Evolutionary conservation across 1,140 invertebrate species (phyloP), one percentile per base, ranked within the genome.

Genomic region (Bicyclus anynana): DNA sequence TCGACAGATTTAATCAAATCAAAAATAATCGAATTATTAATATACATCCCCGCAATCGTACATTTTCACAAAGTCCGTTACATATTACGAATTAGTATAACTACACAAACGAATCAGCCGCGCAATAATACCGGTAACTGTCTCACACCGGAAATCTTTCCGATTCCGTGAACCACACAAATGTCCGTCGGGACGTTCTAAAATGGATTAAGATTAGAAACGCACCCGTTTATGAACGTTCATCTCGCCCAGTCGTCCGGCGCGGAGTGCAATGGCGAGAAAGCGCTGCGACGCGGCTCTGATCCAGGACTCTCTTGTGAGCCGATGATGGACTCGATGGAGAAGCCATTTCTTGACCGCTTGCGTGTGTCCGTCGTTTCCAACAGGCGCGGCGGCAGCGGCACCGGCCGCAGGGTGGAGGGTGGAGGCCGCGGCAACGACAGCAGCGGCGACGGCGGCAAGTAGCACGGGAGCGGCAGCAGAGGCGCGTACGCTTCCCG

Each of bases 181-280:
- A 38, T 53, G 51, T 53, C 69, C 74, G 62, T 65, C 69, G 69
- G 72, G 56, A 60, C 58, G 62, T 67, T 62, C 71, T 54, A 53
- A 72, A 62, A 70, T 72, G 27, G 27, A 55, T 71, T 56, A 53
- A 67, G 60, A 63, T 55, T 70, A 14, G 69, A 69, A 49, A 70
- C 65, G 60, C 67, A 67, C 73, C 69, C 77, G 50, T 49, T 42
- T 23, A 44, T 42, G 27, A 52, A 82, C 66, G 80, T 88, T 90
- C 89, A 90, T 72, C 87, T 90, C 53, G 77, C 80, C 89, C 89
- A 90, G 65, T 90, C 89, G 62, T 90, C 87, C n/a, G 84, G 78
- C 42, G 87, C 80, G 21, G 78, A 75, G 16, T 85, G 80, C 0
- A 90, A 69, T 9, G 88, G 88, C 0, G 84, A 89, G 58, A 89